phyloP scores from a whole-genome alignment of 2,888 invertebrate species.

The Aphodius sticticus region DNA sequence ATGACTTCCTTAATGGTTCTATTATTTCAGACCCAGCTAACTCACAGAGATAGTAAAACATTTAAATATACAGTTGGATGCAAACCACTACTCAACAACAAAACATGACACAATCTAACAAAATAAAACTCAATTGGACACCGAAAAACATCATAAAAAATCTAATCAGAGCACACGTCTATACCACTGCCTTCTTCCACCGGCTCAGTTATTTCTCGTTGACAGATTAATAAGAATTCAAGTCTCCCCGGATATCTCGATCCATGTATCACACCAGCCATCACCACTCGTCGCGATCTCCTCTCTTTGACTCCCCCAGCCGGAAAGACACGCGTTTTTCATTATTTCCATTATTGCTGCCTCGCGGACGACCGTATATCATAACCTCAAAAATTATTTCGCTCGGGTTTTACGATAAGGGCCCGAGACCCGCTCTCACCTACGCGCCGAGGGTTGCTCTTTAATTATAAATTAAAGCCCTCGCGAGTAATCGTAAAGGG shows the following conservation, averaged over 20 bases:
- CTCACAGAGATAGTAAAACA: too few species aligned
- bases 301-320: background rate
- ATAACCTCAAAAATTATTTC: background rate
- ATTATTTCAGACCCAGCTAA: too few species aligned
- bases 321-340: background rate
- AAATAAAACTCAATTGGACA: background rate
- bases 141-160: background rate
- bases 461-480: background rate
- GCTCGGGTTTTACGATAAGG: background rate
- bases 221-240: constrained; percentile 4
- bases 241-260: background rate
- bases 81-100: background rate
- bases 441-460: background rate
- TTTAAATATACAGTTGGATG: too few species aligned
- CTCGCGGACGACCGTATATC: background rate
- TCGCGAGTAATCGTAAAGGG: background rate
- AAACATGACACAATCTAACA: background rate
- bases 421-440: background rate
- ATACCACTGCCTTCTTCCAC: background rate
- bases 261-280: background rate
- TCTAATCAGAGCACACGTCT: background rate
- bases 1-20: too few species aligned
- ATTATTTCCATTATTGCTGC: constrained; percentile 4
- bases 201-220: background rate
- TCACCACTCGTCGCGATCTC: background rate